phyloP scores from a whole-genome alignment of 2,113 vertebrate genomes.

The Columba janthina region DNA sequence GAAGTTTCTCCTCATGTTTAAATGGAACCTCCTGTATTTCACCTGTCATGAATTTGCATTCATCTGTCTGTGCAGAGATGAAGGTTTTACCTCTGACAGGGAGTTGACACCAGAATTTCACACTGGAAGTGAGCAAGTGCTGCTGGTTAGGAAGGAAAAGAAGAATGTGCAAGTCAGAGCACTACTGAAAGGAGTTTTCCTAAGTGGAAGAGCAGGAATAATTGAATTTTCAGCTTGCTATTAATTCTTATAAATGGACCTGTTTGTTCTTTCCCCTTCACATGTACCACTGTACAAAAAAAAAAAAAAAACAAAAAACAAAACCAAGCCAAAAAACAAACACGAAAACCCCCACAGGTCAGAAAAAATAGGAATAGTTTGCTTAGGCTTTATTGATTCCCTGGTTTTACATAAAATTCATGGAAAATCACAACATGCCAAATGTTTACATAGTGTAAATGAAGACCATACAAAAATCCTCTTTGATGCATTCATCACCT shows the following conservation, averaged over 20 bases:
- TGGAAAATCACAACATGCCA: neutral
- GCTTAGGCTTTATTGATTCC: neutral
- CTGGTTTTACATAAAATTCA: neutral
- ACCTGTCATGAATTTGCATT: neutral
- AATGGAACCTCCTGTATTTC: too few relatives aligned
- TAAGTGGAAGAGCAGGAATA: neutral
- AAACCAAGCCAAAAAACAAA: neutral
- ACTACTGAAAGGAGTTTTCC: neutral
- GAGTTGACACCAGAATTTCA: neutral
- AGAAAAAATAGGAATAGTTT: neutral
- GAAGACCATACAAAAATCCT: rapidly evolving
- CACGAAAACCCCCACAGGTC: neutral
- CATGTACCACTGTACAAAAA: neutral
- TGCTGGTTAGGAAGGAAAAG: neutral
- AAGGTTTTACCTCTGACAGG: neutral
- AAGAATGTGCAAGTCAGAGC: neutral
- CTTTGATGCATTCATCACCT: neutral
- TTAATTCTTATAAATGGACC: neutral
- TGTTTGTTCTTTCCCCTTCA: neutral
- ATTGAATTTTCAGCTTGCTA: neutral
- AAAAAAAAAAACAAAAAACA: too few relatives aligned
- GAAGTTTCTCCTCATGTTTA: too few relatives aligned
- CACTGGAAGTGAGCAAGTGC: neutral
- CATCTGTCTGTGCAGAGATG: neutral
- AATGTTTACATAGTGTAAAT: neutral